phyloP scores from a whole-genome alignment of 2,113 vertebrate genomes.

The Anas platyrhynchos region DNA sequence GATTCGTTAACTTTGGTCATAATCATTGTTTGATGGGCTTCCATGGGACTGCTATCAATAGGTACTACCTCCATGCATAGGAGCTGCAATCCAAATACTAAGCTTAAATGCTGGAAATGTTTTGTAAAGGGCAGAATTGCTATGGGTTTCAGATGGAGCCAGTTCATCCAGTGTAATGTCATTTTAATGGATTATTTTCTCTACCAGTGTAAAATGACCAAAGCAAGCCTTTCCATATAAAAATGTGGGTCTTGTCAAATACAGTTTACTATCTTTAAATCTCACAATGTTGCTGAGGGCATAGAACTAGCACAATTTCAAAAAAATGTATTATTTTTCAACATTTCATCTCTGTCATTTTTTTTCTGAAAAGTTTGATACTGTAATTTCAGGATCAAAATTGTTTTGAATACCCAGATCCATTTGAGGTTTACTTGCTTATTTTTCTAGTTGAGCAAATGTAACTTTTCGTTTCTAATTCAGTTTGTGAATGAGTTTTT shows the following conservation, averaged over 20 bases:
- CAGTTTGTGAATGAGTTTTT: not conserved
- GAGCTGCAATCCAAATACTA: not conserved
- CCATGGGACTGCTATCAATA: not conserved
- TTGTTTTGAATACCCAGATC: not conserved
- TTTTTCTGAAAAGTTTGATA: not conserved
- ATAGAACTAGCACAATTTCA: not conserved
- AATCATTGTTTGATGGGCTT: not conserved
- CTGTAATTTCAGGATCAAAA: not conserved
- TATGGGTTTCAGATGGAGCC: not conserved
- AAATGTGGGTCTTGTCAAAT: conserved; percentile 15
- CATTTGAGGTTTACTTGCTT: not conserved
- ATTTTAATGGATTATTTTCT: not conserved
- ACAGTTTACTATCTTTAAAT: not conserved
- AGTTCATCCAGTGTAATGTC: not conserved
- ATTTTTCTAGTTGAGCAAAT: not conserved
- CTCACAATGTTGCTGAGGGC: not conserved
- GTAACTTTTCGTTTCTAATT: not conserved
- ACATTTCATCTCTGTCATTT: not conserved
- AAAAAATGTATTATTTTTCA: not conserved
- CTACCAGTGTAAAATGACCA: not conserved
- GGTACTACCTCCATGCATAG: not conserved
- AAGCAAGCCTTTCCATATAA: not conserved
- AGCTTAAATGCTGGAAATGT: not conserved
- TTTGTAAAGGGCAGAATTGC: not conserved
- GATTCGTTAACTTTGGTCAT: not conserved